phyloP scores from a whole-genome alignment of 2,113 vertebrate species.

The Menura novaehollandiae region DNA sequence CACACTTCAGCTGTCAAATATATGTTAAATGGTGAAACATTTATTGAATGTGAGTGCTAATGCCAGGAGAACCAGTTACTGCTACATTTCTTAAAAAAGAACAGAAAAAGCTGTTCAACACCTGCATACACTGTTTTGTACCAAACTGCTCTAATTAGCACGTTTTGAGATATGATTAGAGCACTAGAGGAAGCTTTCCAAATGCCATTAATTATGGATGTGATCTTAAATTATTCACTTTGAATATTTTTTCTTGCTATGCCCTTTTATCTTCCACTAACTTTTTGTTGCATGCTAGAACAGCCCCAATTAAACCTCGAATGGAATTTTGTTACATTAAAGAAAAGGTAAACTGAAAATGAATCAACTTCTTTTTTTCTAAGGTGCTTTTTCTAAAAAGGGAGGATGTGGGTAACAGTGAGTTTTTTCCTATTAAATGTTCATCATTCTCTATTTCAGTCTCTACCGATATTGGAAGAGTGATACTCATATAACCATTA shows the following conservation, averaged over 20 bases:
- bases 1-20: background rate
- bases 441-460: background rate
- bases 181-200: conserved; percentile 69
- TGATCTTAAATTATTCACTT: conserved; percentile 79
- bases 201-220: conserved; percentile 77
- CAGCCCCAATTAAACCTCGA: conserved; percentile 63
- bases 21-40: background rate
- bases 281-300: conserved; percentile 67
- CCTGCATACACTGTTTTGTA: conserved; percentile 65
- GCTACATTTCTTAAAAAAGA: background rate
- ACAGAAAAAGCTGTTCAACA: conserved; percentile 51
- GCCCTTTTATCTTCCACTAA: conserved; percentile 69
- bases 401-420: background rate
- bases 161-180: conserved; percentile 69
- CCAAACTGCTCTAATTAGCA: conserved; percentile 74
- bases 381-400: background rate
- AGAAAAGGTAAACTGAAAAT: conserved; percentile 67
- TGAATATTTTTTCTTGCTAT: conserved; percentile 66
- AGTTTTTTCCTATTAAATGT: background rate
- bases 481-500: background rate
- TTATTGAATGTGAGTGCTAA: background rate
- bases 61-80: background rate
- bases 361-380: background rate
- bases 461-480: background rate
- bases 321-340: conserved; percentile 49